phyloP scores from a whole-genome alignment of 2,888 invertebrate genomes.

The Hemaris fuciformis region DNA sequence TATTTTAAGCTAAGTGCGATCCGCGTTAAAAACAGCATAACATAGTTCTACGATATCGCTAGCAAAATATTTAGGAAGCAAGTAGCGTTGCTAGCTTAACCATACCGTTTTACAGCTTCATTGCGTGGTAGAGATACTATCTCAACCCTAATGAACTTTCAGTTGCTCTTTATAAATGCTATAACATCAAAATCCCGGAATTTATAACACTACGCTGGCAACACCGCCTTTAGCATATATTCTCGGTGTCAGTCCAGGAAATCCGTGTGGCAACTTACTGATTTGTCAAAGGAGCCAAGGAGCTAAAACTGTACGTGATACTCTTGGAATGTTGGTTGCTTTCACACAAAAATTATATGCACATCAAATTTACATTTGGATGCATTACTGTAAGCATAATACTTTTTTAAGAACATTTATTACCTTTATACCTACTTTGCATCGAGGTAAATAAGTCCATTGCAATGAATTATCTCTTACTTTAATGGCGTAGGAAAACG shows the following conservation, averaged over 20 bases:
- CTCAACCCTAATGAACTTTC: too few species aligned
- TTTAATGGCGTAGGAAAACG: too few species aligned
- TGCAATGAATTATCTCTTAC: too few species aligned
- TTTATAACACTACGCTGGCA: neutral
- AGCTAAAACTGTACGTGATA: conserved; percentile 25
- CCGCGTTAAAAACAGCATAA: too few species aligned
- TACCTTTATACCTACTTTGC: too few species aligned
- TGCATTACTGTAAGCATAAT: neutral
- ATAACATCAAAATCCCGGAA: neutral
- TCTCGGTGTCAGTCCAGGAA: conserved; percentile 25
- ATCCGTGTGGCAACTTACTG: conserved; percentile 25
- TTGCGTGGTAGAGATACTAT: too few species aligned
- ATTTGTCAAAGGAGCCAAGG: conserved; percentile 30
- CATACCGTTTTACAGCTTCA: too few species aligned
- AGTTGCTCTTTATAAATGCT: neutral
- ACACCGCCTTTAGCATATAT: conserved; percentile 11
- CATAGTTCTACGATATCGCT: too few species aligned
- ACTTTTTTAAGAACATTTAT: too few species aligned
- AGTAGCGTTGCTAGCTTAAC: neutral
- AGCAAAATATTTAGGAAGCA: too few species aligned
- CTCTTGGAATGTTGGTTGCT: neutral
- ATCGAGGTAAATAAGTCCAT: too few species aligned
- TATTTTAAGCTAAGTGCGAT: too few species aligned
- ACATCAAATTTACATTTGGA: neutral
- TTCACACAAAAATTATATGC: neutral